Percentiles rank a stretch among this genome's conserved stretches.
Conservation (phyloP, 2,888 invertebrate genomes). For the Melipona beecheii region DNA sequence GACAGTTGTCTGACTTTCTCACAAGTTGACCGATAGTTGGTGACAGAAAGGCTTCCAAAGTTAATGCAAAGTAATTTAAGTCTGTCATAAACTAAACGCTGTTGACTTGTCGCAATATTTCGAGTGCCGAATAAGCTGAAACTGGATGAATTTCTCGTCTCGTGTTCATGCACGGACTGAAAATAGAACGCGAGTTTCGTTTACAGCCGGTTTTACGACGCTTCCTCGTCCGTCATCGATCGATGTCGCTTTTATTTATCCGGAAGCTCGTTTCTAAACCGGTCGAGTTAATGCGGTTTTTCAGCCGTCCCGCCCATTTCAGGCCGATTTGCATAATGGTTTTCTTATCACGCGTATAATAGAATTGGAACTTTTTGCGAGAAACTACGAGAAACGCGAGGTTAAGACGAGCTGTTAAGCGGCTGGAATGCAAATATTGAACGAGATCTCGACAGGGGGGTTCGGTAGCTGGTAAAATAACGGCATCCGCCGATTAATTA, state of each 20-base stretch:
- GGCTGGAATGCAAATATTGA: conserved; percentile 6
- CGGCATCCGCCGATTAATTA: conserved; percentile 12
- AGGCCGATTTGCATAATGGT: conserved; percentile 18
- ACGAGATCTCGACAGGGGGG: background rate
- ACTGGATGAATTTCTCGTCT: too few species aligned
- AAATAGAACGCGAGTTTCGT: too few species aligned
- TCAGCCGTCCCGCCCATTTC: background rate
- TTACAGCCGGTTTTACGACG: background rate
- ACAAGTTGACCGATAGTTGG: too few species aligned
- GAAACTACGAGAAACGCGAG: background rate
- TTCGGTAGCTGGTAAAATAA: background rate
- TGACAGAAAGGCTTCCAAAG: too few species aligned
- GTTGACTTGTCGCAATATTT: too few species aligned
- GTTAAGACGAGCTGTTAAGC: background rate
- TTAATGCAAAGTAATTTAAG: too few species aligned
- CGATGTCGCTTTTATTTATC: background rate
- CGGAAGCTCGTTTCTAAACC: background rate
- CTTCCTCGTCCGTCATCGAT: background rate
- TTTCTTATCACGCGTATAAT: conserved; percentile 5
- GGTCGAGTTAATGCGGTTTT: conserved; percentile 7
- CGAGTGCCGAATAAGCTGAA: too few species aligned
- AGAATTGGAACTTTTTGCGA: background rate
- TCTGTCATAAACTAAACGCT: too few species aligned
- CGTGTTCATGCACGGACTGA: too few species aligned
- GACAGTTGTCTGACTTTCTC: too few species aligned